phyloP scores from a whole-genome alignment of 2,888 invertebrate genomes.

The Brachyptera risi region DNA sequence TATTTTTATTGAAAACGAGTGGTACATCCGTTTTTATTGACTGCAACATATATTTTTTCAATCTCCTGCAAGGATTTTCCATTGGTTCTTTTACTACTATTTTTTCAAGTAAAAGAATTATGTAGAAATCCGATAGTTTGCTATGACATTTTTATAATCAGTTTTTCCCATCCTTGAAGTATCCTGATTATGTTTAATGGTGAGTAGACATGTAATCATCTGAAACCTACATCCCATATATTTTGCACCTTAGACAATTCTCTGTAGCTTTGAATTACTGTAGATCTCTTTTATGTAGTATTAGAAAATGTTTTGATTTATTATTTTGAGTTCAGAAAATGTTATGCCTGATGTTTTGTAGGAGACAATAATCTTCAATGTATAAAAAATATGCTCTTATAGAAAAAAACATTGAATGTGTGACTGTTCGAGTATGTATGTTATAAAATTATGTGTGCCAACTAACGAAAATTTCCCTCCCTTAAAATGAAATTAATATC shows the following conservation, averaged over 20 bases:
- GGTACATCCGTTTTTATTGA: slow-evolving; percentile 29
- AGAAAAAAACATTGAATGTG: slow-evolving; percentile 8
- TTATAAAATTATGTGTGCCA: slow-evolving; percentile 21
- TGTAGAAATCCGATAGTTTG: too few relatives aligned
- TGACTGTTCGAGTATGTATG: slow-evolving; percentile 14
- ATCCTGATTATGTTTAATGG: slow-evolving; percentile 38
- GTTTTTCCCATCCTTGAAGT: slow-evolving; percentile 39
- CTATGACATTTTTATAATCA: neutral
- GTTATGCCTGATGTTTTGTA: slow-evolving; percentile 18
- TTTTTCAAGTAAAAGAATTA: too few relatives aligned
- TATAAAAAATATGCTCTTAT: neutral
- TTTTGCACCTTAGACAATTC: slow-evolving; percentile 11
- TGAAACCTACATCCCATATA: neutral
- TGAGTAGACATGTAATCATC: slow-evolving; percentile 28
- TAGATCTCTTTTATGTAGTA: slow-evolving; percentile 11
- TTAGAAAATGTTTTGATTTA: slow-evolving; percentile 2
- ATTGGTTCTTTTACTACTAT: too few relatives aligned
- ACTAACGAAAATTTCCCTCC: slow-evolving; percentile 17
- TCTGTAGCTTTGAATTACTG: slow-evolving; percentile 13
- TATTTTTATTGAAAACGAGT: too few relatives aligned
- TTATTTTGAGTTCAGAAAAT: neutral
- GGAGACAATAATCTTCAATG: slow-evolving; percentile 20
- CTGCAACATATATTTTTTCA: slow-evolving; percentile 23
- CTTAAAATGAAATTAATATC: neutral
- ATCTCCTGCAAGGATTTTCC: neutral